Base-by-base conservation (phyloP, 2,797 vertebrate genomes). In the Gadopsis marmoratus region DNA sequence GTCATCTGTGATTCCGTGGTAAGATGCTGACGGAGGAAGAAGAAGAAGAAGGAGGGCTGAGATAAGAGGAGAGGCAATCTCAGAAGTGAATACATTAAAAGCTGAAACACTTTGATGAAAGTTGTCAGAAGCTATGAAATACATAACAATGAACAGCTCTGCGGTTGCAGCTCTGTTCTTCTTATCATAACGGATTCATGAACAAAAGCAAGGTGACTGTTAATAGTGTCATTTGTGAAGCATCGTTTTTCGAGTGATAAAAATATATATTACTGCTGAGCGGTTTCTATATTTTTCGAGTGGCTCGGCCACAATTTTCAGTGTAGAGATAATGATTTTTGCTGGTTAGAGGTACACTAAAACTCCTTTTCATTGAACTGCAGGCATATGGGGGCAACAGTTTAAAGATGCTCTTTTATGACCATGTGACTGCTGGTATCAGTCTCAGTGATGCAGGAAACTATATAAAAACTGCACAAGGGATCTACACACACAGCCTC, bases 1-100 rank as follows among this genome's bases (percentile, higher is more conserved):
- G 87, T 89, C 76, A 79, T 88, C 83, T 86, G 85, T 82, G 85
- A 85, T 88, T 86, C 79, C 81, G 75, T 73, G 78, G 70, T 69
- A 68, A 86, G 80, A 82, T 79, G 84, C 23, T 3, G 82, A 75
- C 35, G 26, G 82, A 84, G 78, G n/a, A n/a, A n/a, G n/a, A n/a
- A n/a, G 85, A 80, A 77, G 79, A 74, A 79, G 72, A 69, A 70
- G 74, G 47, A 74, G 78, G 45, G 61, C 69, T 60, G 79, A 84
- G 79, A 89, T 90, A 84, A 89, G 84, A 82, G 48, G 72, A 73
- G 85, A 89, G 70, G 76, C 76, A 88, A 84, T 89, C 87, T 89
- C 76, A 71, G 67, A 83, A 82, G 74, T 68, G 90, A 90, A 88
- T 90, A 75, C 72, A 88, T 91, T 85, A 88, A 86, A 76, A 67